A percentile compares a stretch with the other conserved stretches of the same genome.
Conservation (phyloP, 2,888 invertebrate species). For the Biston betularia region DNA sequence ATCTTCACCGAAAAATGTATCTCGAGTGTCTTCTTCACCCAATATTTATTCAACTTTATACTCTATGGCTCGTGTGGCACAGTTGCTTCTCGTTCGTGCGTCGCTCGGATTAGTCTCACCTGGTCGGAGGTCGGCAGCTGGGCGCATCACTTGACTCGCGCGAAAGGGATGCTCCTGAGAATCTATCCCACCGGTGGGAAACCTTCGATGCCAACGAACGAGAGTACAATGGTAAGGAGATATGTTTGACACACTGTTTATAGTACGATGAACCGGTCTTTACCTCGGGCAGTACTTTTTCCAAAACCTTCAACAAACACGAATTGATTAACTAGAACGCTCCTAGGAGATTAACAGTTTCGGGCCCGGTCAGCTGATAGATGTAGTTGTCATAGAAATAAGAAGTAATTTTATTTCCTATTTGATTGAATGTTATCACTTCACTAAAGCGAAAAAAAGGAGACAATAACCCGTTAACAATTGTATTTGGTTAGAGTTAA, state of each 20-base stretch:
- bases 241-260: constrained; percentile 50
- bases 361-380: not conserved
- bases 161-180: constrained; percentile 84
- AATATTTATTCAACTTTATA: constrained; percentile 30
- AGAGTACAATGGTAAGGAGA: constrained; percentile 69
- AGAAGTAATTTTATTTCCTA: no score
- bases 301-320: not conserved
- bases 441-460: no score
- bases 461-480: no score
- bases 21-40: constrained; percentile 52
- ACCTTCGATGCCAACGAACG: constrained; percentile 54
- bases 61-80: constrained; percentile 41
- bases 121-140: constrained; percentile 77
- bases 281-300: not conserved
- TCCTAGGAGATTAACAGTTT: not conserved
- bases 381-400: not conserved
- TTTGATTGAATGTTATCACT: no score
- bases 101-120: constrained; percentile 63
- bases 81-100: constrained; percentile 49
- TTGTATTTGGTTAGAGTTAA: no score
- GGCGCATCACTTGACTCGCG: constrained; percentile 83
- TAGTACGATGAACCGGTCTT: constrained; percentile 26
- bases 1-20: constrained; percentile 49
- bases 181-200: constrained; percentile 74
- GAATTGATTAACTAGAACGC: no score